Evolutionary conservation across 2,113 vertebrate genomes (phyloP), one percentile per base, ranked within the genome.

Genomic region (Tinamus guttatus): DNA sequence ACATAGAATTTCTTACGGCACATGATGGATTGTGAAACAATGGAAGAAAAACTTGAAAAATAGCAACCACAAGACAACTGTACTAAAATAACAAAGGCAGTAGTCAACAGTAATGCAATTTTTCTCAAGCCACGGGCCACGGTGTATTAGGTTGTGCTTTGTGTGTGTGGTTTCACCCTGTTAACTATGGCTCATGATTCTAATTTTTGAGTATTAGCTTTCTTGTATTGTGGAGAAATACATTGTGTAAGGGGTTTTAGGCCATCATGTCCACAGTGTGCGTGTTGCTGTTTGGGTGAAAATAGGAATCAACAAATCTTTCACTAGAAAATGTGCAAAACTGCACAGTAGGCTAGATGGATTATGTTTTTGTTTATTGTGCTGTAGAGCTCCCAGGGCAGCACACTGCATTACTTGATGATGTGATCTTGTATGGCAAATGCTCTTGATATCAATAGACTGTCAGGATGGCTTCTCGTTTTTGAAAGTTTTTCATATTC

Each of bases 11-110:
- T 62, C 90, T 56, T 77, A 58, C 32, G 38, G 58, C 59, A 91
- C 56, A 58, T 87, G 70, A 81, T 75, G 43, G 52, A 90, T 80
- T 86, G 73, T 67, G 41, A 49, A 91, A 54, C 24, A 90, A 71
- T 10, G 74, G 69, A 64, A 80, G 18, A 81, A 96, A 87, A 92
- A 24, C 19, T 64, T 85, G n/a, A 18, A 84, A 91, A 27, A 78
- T 41, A 27, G 78, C 30, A 60, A 54, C 83, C 58, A 54, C 14
- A 88, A 91, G n/a, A 71, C 18, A 4, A 36, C 59, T 9, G 83
- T 43, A 21, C 40, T 85, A 80, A 79, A 69, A 89, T 83, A 83
- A 64, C 10, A 27, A 91, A 59, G 32, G 34, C 32, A 64, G 9
- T 18, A 73, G 8, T 18, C 28, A 36, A 40, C 86, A 85, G 4